Evolutionary conservation across 1,140 invertebrate genomes (phyloP), one percentile per base, ranked within the genome.

Genomic region (Euwallacea similis): DNA sequence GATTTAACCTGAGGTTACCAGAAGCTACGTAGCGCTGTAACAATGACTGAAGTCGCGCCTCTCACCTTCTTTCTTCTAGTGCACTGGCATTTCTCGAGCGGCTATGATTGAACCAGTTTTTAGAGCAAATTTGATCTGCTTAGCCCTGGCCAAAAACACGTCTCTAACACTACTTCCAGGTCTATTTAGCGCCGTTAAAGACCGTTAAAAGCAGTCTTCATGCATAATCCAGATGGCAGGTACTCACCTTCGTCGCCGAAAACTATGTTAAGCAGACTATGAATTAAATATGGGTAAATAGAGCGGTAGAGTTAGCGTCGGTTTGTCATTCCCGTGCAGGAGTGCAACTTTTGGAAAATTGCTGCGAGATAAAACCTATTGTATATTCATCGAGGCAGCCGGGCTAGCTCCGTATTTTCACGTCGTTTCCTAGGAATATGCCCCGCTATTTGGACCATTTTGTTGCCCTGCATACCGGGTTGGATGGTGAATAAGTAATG

Each of bases 271-370:
- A 50, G 46, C 46, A 13, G 46, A 50, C 2, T 13, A 50, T 50
- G 46, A 50, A 50, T 50, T 50, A 50, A 50, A 50, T 50, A 50
- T 50, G 13, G 46, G 46, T 50, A 50, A 50, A 50, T 50, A 50
- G 46, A 50, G 46, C 46, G 46, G 46, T 50, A 50, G 46, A 50
- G 46, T 50, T 50, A 2, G 21, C 46, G 9, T 50, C 46, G 46
- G 46, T 50, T 50, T 50, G 46, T 50, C 46, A 50, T 50, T 13
- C 13, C 13, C 46, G 46, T 50, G 9, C 46, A 50, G 13, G 21
- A 50, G 46, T 50, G 46, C 46, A 50, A 50, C 46, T 50, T 33
- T 33, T 50, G 46, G 46, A 50, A 50, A 50, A 50, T 50, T 50
- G 46, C 46, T 50, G 9, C 1, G 9, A 50, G 46, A 50, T 50